phyloP scores from a whole-genome alignment of 2,888 invertebrate genomes.

The Campaea margaritaria region DNA sequence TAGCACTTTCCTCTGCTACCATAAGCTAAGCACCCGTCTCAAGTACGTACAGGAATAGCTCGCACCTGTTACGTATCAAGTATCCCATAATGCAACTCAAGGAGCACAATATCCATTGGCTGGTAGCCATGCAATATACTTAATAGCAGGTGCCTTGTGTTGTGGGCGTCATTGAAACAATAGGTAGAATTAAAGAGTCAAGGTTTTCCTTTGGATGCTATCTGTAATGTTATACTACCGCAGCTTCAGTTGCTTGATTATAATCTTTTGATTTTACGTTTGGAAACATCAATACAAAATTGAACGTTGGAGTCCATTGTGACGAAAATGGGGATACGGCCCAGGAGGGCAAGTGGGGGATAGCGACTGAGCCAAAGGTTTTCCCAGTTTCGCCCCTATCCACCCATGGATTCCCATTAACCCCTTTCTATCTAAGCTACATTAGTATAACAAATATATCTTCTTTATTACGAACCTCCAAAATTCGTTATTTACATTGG shows the following conservation, averaged over 20 bases:
- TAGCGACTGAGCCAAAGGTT: too few species aligned
- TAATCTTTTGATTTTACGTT: too few species aligned
- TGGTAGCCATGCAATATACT: constrained; percentile 6
- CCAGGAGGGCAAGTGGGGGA: too few species aligned
- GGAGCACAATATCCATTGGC: constrained; percentile 14
- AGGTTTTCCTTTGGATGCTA: constrained; percentile 19
- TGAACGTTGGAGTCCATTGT: too few species aligned
- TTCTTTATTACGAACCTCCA: too few species aligned
- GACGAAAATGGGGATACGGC: too few species aligned
- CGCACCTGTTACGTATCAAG: constrained; percentile 42
- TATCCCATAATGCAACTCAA: constrained; percentile 31
- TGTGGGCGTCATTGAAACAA: constrained; percentile 32
- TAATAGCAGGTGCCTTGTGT: constrained; percentile 33
- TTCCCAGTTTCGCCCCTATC: too few species aligned
- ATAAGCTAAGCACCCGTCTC: background rate
- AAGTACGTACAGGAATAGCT: constrained; percentile 37
- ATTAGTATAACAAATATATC: too few species aligned
- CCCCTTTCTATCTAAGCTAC: too few species aligned
- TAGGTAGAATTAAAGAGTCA: constrained; percentile 19
- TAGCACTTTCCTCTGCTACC: constrained; percentile 4
- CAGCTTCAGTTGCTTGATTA: background rate
- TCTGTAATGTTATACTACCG: background rate
- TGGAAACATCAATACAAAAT: too few species aligned
- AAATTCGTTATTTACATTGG: too few species aligned
- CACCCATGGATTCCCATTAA: too few species aligned